Percentiles rank a stretch among this genome's conserved stretches.
Conservation (phyloP, 2,113 vertebrate species). For the Felis catus region F.catus_Fca126_mat1.0 CM031428.1:21051001-21051500, state of each 20-base stretch:
- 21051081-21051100: background rate
- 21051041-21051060: background rate
- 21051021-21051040: background rate
- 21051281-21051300: background rate
- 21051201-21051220: background rate
- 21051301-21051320: background rate
- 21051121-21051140: background rate
- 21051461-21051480: background rate
- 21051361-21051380: background rate
- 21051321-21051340: background rate
- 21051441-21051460: conserved; percentile 4
- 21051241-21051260: background rate
- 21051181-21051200: background rate
- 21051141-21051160: background rate
- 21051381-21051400: background rate
- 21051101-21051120: background rate
- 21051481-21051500: background rate
- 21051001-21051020: background rate
- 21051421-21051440: background rate
- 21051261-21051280: background rate
- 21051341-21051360: background rate
- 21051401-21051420: background rate
- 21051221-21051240: background rate
- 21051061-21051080: background rate
- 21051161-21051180: background rate